phyloP scores from a whole-genome alignment of 2,113 vertebrate genomes.

The Thomomys bottae region DNA sequence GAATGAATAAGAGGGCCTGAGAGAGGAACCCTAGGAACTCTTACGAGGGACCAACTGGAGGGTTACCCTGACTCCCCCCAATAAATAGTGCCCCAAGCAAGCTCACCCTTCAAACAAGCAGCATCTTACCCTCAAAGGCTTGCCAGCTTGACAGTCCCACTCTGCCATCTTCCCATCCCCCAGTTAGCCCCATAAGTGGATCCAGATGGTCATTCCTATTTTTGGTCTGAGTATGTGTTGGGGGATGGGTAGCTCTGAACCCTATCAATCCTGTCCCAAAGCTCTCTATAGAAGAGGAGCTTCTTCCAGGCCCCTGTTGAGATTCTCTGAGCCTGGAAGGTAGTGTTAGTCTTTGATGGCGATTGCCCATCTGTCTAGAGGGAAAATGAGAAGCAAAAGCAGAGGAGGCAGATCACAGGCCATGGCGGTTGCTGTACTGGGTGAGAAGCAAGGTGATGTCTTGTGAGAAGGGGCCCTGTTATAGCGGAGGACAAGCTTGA shows the following conservation, averaged over 20 bases:
- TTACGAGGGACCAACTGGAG: neutral
- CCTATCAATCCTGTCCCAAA: conserved; percentile 67
- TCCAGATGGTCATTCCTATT: conserved; percentile 81
- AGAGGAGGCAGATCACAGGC: conserved; percentile 17
- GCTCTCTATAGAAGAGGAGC: conserved; percentile 56
- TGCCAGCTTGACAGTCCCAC: conserved; percentile 56
- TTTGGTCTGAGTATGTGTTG: conserved; percentile 62
- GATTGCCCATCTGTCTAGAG: conserved; percentile 73
- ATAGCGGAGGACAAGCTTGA: neutral
- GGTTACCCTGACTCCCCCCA: neutral
- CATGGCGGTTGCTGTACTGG: neutral
- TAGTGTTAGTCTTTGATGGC: conserved; percentile 63
- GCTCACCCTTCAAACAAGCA: conserved; percentile 52
- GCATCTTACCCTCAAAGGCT: conserved; percentile 45
- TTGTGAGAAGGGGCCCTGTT: neutral
- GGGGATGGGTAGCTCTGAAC: conserved; percentile 62
- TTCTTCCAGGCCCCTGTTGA: conserved; percentile 72
- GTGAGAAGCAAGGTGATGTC: neutral
- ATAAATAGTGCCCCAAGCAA: neutral
- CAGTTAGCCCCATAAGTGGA: conserved; percentile 65
- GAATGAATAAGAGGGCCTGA: neutral
- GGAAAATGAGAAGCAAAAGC: conserved; percentile 24
- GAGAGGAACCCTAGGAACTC: neutral
- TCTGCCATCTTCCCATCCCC: conserved; percentile 63
- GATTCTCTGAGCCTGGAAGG: conserved; percentile 70